A percentile compares a stretch with the other conserved stretches of the same genome.
These are phyloP conservation scores for Bettongia penicillata DNA, from an alignment of 2,113 vertebrate genomes.

Conservation along the genomic window DNA sequence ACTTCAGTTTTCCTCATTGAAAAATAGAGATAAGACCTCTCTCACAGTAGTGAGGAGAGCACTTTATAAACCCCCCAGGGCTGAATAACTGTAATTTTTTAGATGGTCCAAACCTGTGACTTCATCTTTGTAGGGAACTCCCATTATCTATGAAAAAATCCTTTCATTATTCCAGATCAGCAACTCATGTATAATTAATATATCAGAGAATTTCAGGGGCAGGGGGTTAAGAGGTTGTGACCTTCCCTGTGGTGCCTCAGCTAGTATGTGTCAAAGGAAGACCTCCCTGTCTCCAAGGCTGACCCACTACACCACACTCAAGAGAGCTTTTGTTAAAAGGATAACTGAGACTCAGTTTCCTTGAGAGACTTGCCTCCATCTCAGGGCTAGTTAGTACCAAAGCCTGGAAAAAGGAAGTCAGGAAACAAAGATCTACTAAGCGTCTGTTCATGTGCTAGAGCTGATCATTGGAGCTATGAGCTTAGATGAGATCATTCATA, in stretches of 20 bases:
- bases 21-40: not conserved
- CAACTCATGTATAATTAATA: not conserved
- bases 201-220: not conserved
- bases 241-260: not conserved
- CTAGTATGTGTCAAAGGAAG: not conserved
- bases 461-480: too few species aligned
- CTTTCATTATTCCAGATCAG: not conserved
- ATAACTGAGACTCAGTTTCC: not conserved
- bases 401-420: too few species aligned
- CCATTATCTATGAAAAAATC: not conserved
- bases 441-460: too few species aligned
- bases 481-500: too few species aligned
- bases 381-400: not conserved
- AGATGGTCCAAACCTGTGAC: not conserved
- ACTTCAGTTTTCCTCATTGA: not conserved
- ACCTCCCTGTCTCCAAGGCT: not conserved
- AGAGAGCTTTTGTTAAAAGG: not conserved
- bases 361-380: not conserved
- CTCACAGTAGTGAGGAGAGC: not conserved
- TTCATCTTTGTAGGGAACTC: not conserved
- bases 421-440: too few species aligned
- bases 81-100: not conserved
- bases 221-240: not conserved
- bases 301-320: not conserved
- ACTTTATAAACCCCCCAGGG: not conserved